Base-by-base conservation (phyloP, 2,888 invertebrate genomes). In the Drosophila falleni region DNA sequence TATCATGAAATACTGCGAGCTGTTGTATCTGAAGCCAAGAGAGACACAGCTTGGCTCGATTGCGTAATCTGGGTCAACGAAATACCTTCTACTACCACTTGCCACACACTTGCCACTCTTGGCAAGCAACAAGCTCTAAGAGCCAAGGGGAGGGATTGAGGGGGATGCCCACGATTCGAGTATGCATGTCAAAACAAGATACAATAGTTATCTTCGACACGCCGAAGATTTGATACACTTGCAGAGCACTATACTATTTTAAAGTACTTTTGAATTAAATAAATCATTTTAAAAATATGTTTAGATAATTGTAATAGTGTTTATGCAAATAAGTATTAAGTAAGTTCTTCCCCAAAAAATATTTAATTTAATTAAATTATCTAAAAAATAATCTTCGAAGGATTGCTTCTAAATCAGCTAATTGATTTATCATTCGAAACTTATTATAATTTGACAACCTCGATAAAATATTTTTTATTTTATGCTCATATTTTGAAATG, bases 51-150 rank as follows among this genome's bases (percentile, higher is more conserved):
- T 31, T 19, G 16, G 54, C 29, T 37, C 61, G 72, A 82, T 82
- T 87, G 78, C 81, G 79, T 76, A 89, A 90, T 83, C 87, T 80
- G 77, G 80, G 84, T 80, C 85, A 80, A 76, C 70, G 72, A 71
- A 85, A 85, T 76, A 76, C 81, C 76, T 78, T 60, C 62, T 74
- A 33, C 49, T 46, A 53, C 53, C 77, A 69, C 66, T 63, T 65
- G 71, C 71, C 71, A 58, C 63, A 44, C 60, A 71, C 53, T 51
- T n/a, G 26, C 55, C 63, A 44, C 60, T 64, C 53, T 51, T n/a
- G 26, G 16, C 29, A n/a, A 67, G 70, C 75, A 76, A 71, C 79
- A 74, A 74, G 71, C 70, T 35, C 35, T 35, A 29, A 3, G 46
- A 16, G 8, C 3, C 15, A 15, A 13, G n/a, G 13, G 11, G 8